Conservation (phyloP, 2,888 invertebrate species). For the Noctuana brunneofusca region DNA sequence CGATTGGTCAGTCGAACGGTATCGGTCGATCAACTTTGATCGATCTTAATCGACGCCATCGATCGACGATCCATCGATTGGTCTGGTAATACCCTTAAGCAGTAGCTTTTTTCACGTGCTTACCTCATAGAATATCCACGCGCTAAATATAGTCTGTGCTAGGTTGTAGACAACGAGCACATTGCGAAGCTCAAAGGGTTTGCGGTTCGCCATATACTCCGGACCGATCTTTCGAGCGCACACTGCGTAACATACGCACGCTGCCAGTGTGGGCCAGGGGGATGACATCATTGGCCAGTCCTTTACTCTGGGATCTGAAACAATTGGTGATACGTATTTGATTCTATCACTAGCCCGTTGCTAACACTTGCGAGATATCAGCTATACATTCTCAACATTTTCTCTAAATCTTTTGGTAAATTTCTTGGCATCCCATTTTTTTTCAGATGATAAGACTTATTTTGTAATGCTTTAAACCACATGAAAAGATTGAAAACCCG, state of each 20-base stretch:
- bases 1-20: too few species aligned
- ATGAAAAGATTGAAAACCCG: neutral
- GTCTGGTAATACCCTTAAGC: too few species aligned
- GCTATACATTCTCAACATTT: neutral
- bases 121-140: constrained; percentile 96
- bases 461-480: neutral
- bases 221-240: constrained; percentile 93
- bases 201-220: constrained; percentile 93
- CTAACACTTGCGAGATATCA: neutral
- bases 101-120: constrained; percentile 27
- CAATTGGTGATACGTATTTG: constrained; percentile 13
- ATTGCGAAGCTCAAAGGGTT: constrained; percentile 91
- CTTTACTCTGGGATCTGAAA: constrained; percentile 93
- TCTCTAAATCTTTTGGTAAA: neutral
- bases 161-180: constrained; percentile 94
- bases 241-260: constrained; percentile 93
- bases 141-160: constrained; percentile 93
- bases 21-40: too few species aligned
- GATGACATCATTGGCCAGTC: constrained; percentile 95
- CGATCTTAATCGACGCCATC: too few species aligned
- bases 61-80: too few species aligned
- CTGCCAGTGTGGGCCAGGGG: constrained; percentile 91
- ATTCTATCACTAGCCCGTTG: neutral
- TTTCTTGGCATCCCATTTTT: too few species aligned
- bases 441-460: neutral